Conservation (phyloP, 1,140 invertebrate species). For the Venustaconcha ellipsiformis region DNA sequence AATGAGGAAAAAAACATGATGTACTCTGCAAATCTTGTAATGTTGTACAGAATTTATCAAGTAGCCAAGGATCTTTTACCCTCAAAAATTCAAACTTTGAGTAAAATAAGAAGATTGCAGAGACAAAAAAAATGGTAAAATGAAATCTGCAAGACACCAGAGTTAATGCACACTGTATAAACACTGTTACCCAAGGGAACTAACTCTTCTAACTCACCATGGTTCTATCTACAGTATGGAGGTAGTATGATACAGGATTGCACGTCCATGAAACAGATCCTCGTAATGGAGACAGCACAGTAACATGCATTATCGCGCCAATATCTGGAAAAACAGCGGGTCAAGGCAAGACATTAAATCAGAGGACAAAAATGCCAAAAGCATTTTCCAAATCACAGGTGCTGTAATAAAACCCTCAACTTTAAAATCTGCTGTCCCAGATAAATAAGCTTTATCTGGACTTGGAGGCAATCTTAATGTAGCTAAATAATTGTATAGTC, state of each 20-base stretch:
- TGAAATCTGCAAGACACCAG: no score
- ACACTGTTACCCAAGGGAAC: slow-evolving; percentile 8
- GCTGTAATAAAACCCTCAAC: neutral
- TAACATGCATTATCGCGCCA: slow-evolving; percentile 97
- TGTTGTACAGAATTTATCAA: no score
- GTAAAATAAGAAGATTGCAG: no score
- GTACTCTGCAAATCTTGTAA: no score
- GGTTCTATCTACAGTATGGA: slow-evolving; percentile 88
- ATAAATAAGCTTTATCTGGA: neutral
- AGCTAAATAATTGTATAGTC: no score
- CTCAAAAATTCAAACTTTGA: no score
- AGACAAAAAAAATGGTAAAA: no score
- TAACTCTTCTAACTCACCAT: slow-evolving; percentile 52
- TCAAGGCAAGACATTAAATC: slow-evolving; percentile 14
- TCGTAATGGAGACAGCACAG: slow-evolving; percentile 91
- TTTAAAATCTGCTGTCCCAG: neutral
- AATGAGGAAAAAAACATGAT: no score
- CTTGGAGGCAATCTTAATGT: neutral
- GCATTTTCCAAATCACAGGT: neutral
- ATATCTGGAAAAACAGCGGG: slow-evolving; percentile 78
- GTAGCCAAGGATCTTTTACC: no score
- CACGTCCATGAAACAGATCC: slow-evolving; percentile 98
- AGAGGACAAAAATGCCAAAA: neutral
- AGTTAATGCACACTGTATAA: no score
- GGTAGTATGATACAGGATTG: slow-evolving; percentile 96